phyloP scores from a whole-genome alignment of 1,140 invertebrate species.

The Trialeurodes vaporariorum region DNA sequence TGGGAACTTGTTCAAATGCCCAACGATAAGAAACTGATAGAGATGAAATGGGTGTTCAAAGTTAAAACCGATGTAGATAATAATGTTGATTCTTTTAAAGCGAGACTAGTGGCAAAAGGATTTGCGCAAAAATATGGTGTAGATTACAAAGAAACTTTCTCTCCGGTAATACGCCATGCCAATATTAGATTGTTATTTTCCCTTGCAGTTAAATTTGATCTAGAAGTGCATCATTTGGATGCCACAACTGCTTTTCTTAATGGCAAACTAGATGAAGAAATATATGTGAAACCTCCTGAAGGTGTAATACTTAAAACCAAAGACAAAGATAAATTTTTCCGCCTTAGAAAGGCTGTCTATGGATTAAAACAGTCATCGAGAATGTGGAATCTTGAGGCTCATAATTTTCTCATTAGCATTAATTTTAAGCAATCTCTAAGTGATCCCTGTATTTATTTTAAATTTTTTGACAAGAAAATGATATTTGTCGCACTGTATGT shows the following conservation, averaged over 20 bases:
- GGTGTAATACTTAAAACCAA: slow-evolving; percentile 23
- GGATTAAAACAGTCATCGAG: slow-evolving; percentile 30
- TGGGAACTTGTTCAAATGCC: slow-evolving; percentile 29
- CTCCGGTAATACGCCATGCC: slow-evolving; percentile 27
- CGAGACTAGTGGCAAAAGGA: slow-evolving; percentile 36
- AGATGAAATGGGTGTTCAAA: slow-evolving; percentile 21
- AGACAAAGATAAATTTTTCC: slow-evolving; percentile 18
- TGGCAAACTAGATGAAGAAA: slow-evolving; percentile 32
- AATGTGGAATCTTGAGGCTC: slow-evolving; percentile 28
- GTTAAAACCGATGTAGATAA: slow-evolving; percentile 18
- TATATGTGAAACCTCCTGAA: slow-evolving; percentile 34
- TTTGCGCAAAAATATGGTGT: slow-evolving; percentile 29
- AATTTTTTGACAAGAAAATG: not conserved
- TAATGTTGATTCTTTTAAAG: slow-evolving; percentile 30
- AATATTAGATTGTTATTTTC: slow-evolving; percentile 32
- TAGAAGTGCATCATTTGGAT: slow-evolving; percentile 30
- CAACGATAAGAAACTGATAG: slow-evolving; percentile 27
- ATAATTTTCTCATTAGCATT: slow-evolving; percentile 20
- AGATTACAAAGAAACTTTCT: slow-evolving; percentile 32
- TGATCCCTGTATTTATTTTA: slow-evolving; percentile 10
- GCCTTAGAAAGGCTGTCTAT: slow-evolving; percentile 30
- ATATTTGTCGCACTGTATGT: slow-evolving; percentile 18
- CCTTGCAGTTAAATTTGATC: slow-evolving; percentile 26
- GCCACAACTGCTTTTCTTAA: slow-evolving; percentile 35
- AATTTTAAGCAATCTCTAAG: slow-evolving; percentile 20